phyloP scores from a whole-genome alignment of 1,140 invertebrate genomes.

The Drosophila bifasciata region DNA sequence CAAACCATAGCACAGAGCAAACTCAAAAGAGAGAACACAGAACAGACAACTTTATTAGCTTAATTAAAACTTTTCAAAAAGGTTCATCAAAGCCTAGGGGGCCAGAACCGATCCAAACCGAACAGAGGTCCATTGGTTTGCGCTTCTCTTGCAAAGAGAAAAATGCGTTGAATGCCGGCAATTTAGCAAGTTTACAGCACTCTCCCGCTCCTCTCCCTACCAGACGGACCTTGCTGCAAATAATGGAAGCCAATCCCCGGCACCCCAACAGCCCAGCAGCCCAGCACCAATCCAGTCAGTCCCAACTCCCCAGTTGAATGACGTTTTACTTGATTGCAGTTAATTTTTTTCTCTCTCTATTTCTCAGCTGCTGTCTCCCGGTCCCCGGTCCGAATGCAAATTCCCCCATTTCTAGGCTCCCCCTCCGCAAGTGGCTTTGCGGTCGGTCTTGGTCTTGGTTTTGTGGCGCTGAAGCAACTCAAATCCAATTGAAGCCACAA shows the following conservation, averaged over 20 bases:
- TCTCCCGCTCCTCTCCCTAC: conserved; percentile 16
- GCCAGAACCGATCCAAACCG: conserved; percentile 16
- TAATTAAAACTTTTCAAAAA: conserved; percentile 78
- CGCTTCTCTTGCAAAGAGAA: conserved; percentile 65
- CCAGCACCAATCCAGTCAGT: conserved; percentile 29
- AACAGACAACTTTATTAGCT: conserved; percentile 78
- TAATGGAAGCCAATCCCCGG: conserved; percentile 65
- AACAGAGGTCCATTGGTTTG: conserved; percentile 58
- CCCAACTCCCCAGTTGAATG: conserved; percentile 65
- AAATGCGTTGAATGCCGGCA: conserved; percentile 75
- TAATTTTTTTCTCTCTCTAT: conserved; percentile 62
- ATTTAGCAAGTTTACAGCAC: conserved; percentile 81
- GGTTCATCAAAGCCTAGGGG: conserved; percentile 57
- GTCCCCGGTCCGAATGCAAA: conserved; percentile 65
- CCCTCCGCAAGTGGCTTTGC: conserved; percentile 7
- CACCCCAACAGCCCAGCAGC: conserved; percentile 1
- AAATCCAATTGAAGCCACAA: conserved; percentile 65
- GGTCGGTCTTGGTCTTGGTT: conserved; percentile 32
- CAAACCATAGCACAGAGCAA: conserved; percentile 5
- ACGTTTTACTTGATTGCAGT: conserved; percentile 81
- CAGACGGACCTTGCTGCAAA: conserved; percentile 49
- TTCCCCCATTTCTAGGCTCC: conserved; percentile 45
- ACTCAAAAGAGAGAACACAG: conserved; percentile 20
- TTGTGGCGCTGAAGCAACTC: conserved; percentile 36
- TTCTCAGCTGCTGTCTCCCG: conserved; percentile 27